Conservation (phyloP, 37 sponge, comb jelly and placozoan genomes). For the Axinella damicornis region DNA sequence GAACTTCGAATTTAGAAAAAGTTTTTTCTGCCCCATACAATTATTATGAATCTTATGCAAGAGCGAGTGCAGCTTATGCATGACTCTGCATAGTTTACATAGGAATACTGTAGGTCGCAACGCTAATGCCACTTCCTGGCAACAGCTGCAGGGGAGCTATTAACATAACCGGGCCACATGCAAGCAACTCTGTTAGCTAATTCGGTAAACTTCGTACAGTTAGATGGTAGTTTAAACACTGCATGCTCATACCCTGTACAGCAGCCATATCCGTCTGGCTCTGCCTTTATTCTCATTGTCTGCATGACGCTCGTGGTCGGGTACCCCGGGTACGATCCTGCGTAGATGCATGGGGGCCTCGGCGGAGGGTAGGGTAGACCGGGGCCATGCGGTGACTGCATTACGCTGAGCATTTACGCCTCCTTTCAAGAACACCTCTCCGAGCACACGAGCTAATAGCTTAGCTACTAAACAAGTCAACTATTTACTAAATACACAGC, state of each 20-base stretch:
- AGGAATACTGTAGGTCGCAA: too few relatives aligned
- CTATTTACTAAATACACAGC: not conserved
- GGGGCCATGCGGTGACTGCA: slow-evolving; percentile 74
- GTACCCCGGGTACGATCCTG: slow-evolving; percentile 41
- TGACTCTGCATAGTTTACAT: too few relatives aligned
- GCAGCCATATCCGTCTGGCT: slow-evolving; percentile 14
- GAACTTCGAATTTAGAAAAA: too few relatives aligned
- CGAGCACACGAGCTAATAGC: too few relatives aligned
- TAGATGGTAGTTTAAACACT: not conserved
- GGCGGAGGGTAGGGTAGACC: slow-evolving; percentile 54
- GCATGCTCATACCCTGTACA: slow-evolving; percentile 13
- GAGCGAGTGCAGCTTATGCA: too few relatives aligned
- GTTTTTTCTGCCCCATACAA: too few relatives aligned
- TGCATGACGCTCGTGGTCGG: slow-evolving; percentile 25
- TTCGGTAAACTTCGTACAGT: not conserved
- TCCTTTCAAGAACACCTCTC: not conserved
- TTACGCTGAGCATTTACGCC: slow-evolving; percentile 62
- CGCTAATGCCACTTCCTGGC: too few relatives aligned
- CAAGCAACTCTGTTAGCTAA: not conserved
- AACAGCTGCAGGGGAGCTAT: too few relatives aligned
- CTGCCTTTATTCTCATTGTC: slow-evolving; percentile 49
- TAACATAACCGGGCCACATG: not conserved
- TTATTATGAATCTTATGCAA: too few relatives aligned
- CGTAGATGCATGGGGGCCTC: slow-evolving; percentile 32
- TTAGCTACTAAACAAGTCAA: not conserved